Percentiles rank a stretch among this genome's conserved stretches.
These are phyloP conservation scores for Albula goreensis DNA, from an alignment of 2,113 vertebrate species.

Conservation along the genomic window DNA sequence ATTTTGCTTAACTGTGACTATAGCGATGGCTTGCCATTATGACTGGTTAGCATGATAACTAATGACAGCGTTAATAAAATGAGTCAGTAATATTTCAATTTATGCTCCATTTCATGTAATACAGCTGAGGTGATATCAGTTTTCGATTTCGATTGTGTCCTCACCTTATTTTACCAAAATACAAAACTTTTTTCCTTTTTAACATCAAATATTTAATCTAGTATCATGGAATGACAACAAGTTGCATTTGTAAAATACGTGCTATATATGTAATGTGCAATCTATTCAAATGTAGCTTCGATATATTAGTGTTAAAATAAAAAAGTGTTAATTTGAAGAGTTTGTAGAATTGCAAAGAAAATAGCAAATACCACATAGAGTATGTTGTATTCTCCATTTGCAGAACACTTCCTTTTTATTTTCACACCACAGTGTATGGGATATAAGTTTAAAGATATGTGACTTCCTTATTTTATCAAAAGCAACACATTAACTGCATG, in stretches of 20 bases:
- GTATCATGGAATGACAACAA: background rate
- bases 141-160: background rate
- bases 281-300: background rate
- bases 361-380: background rate
- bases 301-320: background rate
- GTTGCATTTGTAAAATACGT: background rate
- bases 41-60: background rate
- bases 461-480: too few species aligned
- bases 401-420: background rate
- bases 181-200: background rate
- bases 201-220: background rate
- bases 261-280: background rate
- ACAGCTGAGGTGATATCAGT: background rate
- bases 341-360: background rate
- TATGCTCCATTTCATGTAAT: background rate
- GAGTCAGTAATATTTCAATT: background rate
- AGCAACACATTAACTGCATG: too few species aligned
- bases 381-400: background rate
- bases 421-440: too few species aligned
- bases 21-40: background rate
- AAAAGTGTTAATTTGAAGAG: background rate
- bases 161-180: background rate
- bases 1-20: background rate
- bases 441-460: too few species aligned
- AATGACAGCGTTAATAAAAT: background rate